A percentile compares a stretch with the other conserved stretches of the same genome.
Evolutionary conservation across 2,888 invertebrate species (phyloP).

Genomic region (Macrophya annulata): DNA sequence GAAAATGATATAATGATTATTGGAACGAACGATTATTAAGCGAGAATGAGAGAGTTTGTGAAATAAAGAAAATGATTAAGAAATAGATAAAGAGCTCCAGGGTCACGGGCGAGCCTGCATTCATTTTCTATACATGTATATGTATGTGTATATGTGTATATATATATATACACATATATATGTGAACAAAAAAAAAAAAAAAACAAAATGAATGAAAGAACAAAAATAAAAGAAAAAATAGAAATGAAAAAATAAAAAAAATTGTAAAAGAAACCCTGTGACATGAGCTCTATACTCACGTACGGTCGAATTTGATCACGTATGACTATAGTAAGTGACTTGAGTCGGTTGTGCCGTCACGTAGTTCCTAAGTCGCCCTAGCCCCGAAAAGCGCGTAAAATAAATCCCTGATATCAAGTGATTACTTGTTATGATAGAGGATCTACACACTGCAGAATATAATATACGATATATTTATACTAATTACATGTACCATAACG

Average conservation of each 20-base stretch:
- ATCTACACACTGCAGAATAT: constrained; percentile 71
- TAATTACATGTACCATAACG: constrained; percentile 74
- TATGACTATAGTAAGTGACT: constrained; percentile 71
- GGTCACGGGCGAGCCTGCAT: neutral
- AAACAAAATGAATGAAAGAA: constrained; percentile 39
- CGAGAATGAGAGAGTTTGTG: constrained; percentile 52
- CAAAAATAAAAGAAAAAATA: neutral
- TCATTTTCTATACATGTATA: constrained; percentile 7
- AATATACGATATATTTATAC: constrained; percentile 79
- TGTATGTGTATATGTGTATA: too few relatives aligned
- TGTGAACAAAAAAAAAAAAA: neutral
- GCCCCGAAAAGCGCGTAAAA: constrained; percentile 70
- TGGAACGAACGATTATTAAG: constrained; percentile 14
- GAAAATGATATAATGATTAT: constrained; percentile 21
- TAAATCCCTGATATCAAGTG: constrained; percentile 57
- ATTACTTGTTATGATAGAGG: constrained; percentile 51
- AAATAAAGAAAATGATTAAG: constrained; percentile 51
- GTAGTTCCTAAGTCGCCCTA: constrained; percentile 80
- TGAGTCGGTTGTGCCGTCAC: constrained; percentile 79
- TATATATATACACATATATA: too few relatives aligned
- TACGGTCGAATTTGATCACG: constrained; percentile 50
- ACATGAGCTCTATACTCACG: constrained; percentile 29
- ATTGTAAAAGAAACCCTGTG: constrained; percentile 14
- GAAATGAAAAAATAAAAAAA: constrained; percentile 45
- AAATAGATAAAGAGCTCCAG: constrained; percentile 45